Evolutionary conservation across 2,888 invertebrate genomes (phyloP), one percentile per base, ranked within the genome.

Genomic region (Lacanobia wlatinum): DNA sequence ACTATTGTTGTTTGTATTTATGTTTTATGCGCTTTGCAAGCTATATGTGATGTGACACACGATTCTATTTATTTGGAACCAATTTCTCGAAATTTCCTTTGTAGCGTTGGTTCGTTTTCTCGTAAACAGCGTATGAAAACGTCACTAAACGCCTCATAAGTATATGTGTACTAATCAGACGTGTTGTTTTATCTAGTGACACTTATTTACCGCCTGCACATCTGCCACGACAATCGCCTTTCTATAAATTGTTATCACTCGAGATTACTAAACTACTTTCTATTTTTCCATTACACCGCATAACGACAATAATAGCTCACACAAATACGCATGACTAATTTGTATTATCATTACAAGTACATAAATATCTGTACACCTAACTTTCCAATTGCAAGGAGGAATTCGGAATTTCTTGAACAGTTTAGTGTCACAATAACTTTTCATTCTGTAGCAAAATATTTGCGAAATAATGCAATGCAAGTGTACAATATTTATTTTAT

Each of bases 231-330:
- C 84, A 85, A 79, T 84, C 73, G 65, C 53, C 34, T 68, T 85
- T 84, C 70, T 70, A 82, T 86, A 74, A 83, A 86, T 84, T 82
- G 78, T 86, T 83, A 89, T 87, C 87, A 87, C 83, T 87, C 73
- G 48, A 87, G 89, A 91, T 92, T 91, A n/a, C n/a, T n/a, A n/a
- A 91, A 87, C 67, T 63, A 87, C 82, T 89, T 91, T 88, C 88
- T 88, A 89, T 83, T 84, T 90, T 90, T 91, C 90, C 90, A 90
- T 76, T 84, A 66, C 77, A 81, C 70, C 70, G 85, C 90, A 72
- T 89, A 88, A 83, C 88, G 84, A 92, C 90, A 88, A 73, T 73
- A 40, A 53, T 65, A 63, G 43, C 23, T 71, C 70, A 53, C 34
- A 55, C 48, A 23, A 40, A 55, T 55, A 43, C n/a, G 64, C 6